phyloP scores from a whole-genome alignment of 2,113 vertebrate genomes.

The Rhinogobius similis region DNA sequence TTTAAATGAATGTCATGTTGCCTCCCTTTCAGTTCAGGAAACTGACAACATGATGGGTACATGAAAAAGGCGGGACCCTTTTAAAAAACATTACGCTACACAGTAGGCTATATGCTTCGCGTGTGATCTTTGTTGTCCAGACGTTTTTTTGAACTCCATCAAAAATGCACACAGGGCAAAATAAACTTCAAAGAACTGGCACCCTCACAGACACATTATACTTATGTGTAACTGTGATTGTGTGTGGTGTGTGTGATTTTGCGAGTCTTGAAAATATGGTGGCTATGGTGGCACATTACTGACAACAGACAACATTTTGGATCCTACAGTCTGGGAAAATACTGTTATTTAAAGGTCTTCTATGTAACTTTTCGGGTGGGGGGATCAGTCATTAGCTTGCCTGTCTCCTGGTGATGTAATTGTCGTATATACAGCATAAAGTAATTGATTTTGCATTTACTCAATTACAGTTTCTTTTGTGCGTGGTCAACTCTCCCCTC shows the following conservation, averaged over 20 bases:
- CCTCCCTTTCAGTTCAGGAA: slow-evolving; percentile 16
- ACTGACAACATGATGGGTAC: slow-evolving; percentile 43
- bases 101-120: slow-evolving; percentile 21
- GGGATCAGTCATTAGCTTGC: no score
- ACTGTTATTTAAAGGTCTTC: slow-evolving; percentile 8
- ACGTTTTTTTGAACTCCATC: slow-evolving; percentile 56
- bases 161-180: slow-evolving; percentile 47
- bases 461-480: no score
- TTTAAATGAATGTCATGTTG: slow-evolving; percentile 3
- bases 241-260: slow-evolving; percentile 22
- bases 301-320: slow-evolving; percentile 28
- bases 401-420: no score
- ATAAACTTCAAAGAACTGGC: slow-evolving; percentile 55
- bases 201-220: slow-evolving; percentile 19
- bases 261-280: slow-evolving; percentile 23
- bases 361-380: not conserved
- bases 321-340: slow-evolving; percentile 15
- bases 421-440: no score
- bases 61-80: slow-evolving; percentile 23
- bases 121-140: slow-evolving; percentile 55
- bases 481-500: no score
- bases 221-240: not conserved
- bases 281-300: slow-evolving; percentile 16
- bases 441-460: not conserved
- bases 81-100: slow-evolving; percentile 12